phyloP scores from a whole-genome alignment of 2,888 invertebrate genomes.

The Lasioglossum villosulum region DNA sequence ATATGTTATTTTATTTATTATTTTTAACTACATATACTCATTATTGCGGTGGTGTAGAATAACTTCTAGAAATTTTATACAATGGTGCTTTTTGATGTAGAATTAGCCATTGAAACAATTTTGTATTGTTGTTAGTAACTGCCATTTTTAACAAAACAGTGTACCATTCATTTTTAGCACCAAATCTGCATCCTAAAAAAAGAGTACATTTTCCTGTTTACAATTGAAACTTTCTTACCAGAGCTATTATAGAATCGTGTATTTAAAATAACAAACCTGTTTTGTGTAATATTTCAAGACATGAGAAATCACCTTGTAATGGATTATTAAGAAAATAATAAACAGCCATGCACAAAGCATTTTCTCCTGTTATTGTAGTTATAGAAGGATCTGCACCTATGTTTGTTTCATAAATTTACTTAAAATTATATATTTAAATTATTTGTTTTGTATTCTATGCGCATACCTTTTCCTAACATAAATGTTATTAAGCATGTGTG shows the following conservation, averaged over 20 bases:
- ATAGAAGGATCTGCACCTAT: conserved; percentile 58
- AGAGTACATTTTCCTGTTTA: not conserved
- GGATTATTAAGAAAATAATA: conserved; percentile 50
- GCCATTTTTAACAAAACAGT: conserved; percentile 42
- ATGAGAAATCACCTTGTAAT: conserved; percentile 48
- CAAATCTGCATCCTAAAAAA: conserved; percentile 45
- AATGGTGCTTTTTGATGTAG: conserved; percentile 2
- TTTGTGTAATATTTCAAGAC: conserved; percentile 40
- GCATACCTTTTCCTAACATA: conserved; percentile 61
- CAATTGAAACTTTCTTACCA: not conserved
- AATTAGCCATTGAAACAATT: conserved; percentile 55
- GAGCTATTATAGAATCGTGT: not conserved
- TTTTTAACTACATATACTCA: not conserved
- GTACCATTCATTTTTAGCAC: conserved; percentile 35
- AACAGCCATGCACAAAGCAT: conserved; percentile 61
- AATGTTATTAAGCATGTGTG: conserved; percentile 53
- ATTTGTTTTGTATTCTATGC: conserved; percentile 4
- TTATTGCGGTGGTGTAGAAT: conserved; percentile 33
- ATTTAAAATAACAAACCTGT: conserved; percentile 39
- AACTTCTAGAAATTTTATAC: conserved; percentile 12
- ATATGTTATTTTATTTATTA: not conserved
- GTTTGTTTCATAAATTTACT: not conserved
- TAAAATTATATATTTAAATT: not conserved
- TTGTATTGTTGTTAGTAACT: conserved; percentile 38
- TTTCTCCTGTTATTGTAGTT: conserved; percentile 46